Percentiles rank a stretch among this genome's conserved stretches.
Evolutionary conservation across 2,113 vertebrate species (phyloP).

Genomic region (Lipophrys pholis): DNA sequence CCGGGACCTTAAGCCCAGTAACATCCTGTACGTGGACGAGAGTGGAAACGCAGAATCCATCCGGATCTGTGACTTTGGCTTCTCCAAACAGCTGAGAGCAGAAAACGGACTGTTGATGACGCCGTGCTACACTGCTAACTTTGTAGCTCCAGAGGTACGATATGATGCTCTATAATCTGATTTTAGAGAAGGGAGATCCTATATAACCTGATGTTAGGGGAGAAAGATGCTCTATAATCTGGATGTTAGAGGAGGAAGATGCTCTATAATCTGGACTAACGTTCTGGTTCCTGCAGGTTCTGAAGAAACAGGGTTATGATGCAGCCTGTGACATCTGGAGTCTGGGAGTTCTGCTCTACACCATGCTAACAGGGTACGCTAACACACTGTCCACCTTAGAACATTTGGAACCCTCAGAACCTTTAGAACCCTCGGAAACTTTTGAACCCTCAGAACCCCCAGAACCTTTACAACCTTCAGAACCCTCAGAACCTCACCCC

Average conservation of each 20-base stretch:
- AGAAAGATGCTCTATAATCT: too few species aligned
- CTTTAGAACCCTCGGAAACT: too few species aligned
- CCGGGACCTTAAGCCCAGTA: conserved; percentile 97
- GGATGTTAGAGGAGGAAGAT: too few species aligned
- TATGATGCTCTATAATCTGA: too few species aligned
- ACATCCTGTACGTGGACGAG: conserved; percentile 97
- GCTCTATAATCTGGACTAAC: too few species aligned
- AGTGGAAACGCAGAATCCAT: conserved; percentile 96
- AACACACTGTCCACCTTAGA: too few species aligned
- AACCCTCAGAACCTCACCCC: too few species aligned
- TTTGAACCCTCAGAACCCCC: too few species aligned
- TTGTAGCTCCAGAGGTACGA: conserved; percentile 95
- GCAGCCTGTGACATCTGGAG: conserved; percentile 87
- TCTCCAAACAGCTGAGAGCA: conserved; percentile 95
- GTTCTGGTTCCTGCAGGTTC: conserved; percentile 67
- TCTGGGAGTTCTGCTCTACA: conserved; percentile 85
- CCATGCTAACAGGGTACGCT: conserved; percentile 82
- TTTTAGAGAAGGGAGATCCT: too few species aligned
- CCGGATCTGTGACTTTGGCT: conserved; percentile 96
- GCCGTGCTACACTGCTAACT: conserved; percentile 97
- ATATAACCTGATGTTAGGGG: too few species aligned
- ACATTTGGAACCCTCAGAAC: too few species aligned
- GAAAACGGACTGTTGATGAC: conserved; percentile 98
- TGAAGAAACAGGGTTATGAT: conserved; percentile 86
- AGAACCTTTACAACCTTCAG: too few species aligned